Conservation (phyloP, 2,797 vertebrate genomes). For the Coilia nasus region DNA sequence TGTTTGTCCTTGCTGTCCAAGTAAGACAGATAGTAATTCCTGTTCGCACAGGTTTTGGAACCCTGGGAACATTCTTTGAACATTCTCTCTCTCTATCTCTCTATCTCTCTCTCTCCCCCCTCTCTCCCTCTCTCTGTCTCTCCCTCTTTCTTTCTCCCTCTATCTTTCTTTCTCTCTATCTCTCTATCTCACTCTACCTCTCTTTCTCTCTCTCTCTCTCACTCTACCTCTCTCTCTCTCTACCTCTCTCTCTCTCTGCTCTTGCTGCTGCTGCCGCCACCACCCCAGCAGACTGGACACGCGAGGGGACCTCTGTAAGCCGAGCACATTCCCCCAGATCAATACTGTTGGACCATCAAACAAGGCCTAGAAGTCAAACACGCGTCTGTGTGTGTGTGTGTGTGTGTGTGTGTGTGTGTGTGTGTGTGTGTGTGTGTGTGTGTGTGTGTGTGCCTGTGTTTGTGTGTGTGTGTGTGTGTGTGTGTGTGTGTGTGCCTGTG, state of each 20-base stretch:
- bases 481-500: not conserved
- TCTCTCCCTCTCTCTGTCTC: too few relatives aligned
- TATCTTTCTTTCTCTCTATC: too few relatives aligned
- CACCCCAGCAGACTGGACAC: not conserved
- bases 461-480: not conserved
- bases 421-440: not conserved
- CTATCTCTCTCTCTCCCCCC: not conserved
- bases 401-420: slow-evolving; percentile 11
- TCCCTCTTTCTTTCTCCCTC: not conserved
- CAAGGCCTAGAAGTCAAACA: slow-evolving; percentile 2
- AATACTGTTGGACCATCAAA: slow-evolving; percentile 19
- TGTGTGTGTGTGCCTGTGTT: not conserved
- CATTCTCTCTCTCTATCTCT: too few relatives aligned
- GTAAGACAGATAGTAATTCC: too few relatives aligned
- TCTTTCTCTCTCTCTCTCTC: not conserved
- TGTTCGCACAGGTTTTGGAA: too few relatives aligned
- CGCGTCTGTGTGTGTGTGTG: not conserved
- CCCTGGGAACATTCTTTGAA: too few relatives aligned
- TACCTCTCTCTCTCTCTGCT: not conserved
- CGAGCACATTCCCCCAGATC: not conserved
- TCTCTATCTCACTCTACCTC: not conserved
- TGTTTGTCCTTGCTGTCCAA: too few relatives aligned
- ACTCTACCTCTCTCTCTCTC: not conserved
- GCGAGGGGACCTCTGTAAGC: slow-evolving; percentile 19
- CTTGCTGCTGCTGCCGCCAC: not conserved